Conservation (phyloP, 2,797 vertebrate genomes). For the Mallotus villosus region DNA sequence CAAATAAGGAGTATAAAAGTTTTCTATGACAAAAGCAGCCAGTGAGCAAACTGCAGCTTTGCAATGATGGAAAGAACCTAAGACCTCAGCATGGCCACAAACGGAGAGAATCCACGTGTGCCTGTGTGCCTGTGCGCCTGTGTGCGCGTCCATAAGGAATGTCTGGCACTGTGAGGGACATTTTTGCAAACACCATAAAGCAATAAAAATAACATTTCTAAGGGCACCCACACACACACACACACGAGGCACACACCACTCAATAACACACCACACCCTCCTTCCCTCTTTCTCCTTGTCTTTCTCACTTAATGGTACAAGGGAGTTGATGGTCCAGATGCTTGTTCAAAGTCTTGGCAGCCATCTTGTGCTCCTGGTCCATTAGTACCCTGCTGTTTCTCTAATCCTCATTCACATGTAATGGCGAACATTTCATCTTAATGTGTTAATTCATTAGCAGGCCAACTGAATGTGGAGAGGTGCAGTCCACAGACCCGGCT, state of each 20-base stretch:
- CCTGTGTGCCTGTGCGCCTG: slow-evolving; percentile 8
- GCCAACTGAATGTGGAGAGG: slow-evolving; percentile 60
- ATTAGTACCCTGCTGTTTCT: slow-evolving; percentile 81
- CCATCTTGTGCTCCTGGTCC: slow-evolving; percentile 62
- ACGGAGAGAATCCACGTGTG: background rate
- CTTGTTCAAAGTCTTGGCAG: slow-evolving; percentile 69
- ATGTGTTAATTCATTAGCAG: slow-evolving; percentile 75
- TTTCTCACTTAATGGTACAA: slow-evolving; percentile 27
- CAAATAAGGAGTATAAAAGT: slow-evolving; percentile 69
- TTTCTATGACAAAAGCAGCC: slow-evolving; percentile 70
- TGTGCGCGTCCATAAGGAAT: slow-evolving; percentile 51
- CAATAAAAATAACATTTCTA: slow-evolving; percentile 63
- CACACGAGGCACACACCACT: slow-evolving; percentile 3
- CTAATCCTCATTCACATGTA: slow-evolving; percentile 85
- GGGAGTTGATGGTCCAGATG: slow-evolving; percentile 49
- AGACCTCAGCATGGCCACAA: slow-evolving; percentile 43
- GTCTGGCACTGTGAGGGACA: slow-evolving; percentile 44
- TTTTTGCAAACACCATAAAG: slow-evolving; percentile 75
- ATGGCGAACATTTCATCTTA: slow-evolving; percentile 76
- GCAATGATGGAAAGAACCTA: slow-evolving; percentile 50
- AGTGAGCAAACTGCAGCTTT: slow-evolving; percentile 61
- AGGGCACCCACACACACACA: slow-evolving; percentile 29
- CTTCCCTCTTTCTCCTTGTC: slow-evolving; percentile 29
- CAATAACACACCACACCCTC: slow-evolving; percentile 8
- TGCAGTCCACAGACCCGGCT: slow-evolving; percentile 56